Percentiles rank a stretch among this genome's conserved stretches.
Evolutionary conservation across 2,888 invertebrate species (phyloP).

Genomic region (Agrochola lota): DNA sequence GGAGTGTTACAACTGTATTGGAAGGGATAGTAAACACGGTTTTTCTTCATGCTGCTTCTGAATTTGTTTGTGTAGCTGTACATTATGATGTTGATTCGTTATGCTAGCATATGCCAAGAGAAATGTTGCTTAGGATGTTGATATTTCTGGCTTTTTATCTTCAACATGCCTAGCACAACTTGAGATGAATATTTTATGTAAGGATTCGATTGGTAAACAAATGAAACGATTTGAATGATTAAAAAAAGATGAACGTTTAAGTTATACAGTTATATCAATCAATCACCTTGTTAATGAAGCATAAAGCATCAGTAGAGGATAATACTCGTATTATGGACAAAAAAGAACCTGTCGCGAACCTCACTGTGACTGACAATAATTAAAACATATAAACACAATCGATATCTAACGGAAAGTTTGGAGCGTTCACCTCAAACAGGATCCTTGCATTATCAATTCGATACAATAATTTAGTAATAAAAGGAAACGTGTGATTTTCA

Average conservation of each 20-base stretch:
- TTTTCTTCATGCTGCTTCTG: slow-evolving; percentile 7
- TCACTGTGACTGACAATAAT: slow-evolving; percentile 39
- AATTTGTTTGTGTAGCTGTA: slow-evolving; percentile 38
- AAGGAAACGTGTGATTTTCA: slow-evolving; percentile 20
- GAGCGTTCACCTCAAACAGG: slow-evolving; percentile 61
- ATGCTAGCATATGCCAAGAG: slow-evolving; percentile 19
- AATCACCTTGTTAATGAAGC: slow-evolving; percentile 29
- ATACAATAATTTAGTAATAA: slow-evolving; percentile 31
- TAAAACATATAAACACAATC: slow-evolving; percentile 48
- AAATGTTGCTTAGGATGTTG: slow-evolving; percentile 4
- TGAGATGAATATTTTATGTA: background rate
- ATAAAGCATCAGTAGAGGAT: slow-evolving; percentile 16
- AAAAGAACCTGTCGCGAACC: slow-evolving; percentile 36
- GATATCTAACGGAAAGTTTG: slow-evolving; percentile 53
- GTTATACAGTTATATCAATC: slow-evolving; percentile 15
- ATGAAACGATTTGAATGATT: background rate
- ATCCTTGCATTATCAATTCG: slow-evolving; percentile 57
- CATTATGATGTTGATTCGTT: slow-evolving; percentile 20
- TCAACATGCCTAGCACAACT: background rate
- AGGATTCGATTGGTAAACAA: background rate
- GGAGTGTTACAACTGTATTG: slow-evolving; percentile 26
- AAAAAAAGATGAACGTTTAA: background rate
- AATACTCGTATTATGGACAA: slow-evolving; percentile 3
- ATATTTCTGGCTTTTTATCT: background rate
- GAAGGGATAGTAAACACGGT: slow-evolving; percentile 25